Conservation (phyloP, 2,113 vertebrate species). For the Terrapene triunguis region DNA sequence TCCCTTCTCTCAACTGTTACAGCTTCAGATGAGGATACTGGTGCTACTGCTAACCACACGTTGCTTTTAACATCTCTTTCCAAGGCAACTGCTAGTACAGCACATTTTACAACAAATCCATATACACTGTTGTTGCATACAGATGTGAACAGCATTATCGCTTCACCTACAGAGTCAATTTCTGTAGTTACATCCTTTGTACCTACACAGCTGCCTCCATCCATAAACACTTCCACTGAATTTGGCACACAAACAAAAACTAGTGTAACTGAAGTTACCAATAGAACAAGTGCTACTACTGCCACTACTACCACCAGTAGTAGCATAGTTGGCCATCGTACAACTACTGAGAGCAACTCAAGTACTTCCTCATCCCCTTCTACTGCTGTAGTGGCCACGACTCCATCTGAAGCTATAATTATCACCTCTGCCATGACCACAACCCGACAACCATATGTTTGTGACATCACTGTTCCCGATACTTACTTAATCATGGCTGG, state of each 20-base stretch:
- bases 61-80: conserved; percentile 56
- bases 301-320: background rate
- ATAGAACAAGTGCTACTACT: background rate
- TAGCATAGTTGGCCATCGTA: background rate
- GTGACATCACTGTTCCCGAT: conserved; percentile 83
- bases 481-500: conserved; percentile 88
- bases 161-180: conserved; percentile 22
- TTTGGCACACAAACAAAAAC: conserved; percentile 60
- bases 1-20: background rate
- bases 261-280: conserved; percentile 2
- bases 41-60: background rate
- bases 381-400: conserved; percentile 4
- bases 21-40: conserved; percentile 8
- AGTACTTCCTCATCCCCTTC: background rate
- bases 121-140: background rate
- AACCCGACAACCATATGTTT: conserved; percentile 85
- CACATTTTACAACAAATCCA: background rate
- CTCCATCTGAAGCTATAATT: background rate
- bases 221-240: conserved; percentile 25
- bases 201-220: conserved; percentile 43
- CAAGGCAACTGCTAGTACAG: conserved; percentile 21
- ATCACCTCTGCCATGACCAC: conserved; percentile 73
- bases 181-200: background rate
- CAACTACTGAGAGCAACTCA: conserved; percentile 1
- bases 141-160: background rate